A percentile compares a stretch with the other conserved stretches of the same genome.
Evolutionary conservation across 2,888 invertebrate species (phyloP).

Genomic region (Catocala nupta): DNA sequence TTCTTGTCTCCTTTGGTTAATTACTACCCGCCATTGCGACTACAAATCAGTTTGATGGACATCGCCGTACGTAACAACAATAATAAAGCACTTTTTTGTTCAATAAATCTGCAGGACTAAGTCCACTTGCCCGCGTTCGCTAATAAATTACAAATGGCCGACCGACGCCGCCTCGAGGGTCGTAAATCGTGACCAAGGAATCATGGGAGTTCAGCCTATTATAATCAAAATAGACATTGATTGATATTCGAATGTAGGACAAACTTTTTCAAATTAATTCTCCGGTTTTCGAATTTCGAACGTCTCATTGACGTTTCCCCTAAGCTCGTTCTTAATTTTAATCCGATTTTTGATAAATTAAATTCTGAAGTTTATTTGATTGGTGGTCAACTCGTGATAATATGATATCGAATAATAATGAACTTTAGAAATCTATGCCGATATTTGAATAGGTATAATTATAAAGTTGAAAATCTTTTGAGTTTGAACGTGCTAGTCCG

Average conservation of each 20-base stretch:
- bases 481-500: too few species aligned
- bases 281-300: neutral
- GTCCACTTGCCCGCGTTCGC: constrained; percentile 38
- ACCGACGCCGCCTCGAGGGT: constrained; percentile 24
- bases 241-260: constrained; percentile 10
- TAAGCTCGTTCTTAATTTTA: neutral
- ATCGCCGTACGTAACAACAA: constrained; percentile 14
- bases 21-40: neutral
- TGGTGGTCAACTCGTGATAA: too few species aligned
- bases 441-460: too few species aligned
- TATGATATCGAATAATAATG: too few species aligned
- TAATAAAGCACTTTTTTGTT: constrained; percentile 29
- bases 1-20: constrained; percentile 3
- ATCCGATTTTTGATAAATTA: too few species aligned
- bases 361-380: too few species aligned
- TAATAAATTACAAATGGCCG: constrained; percentile 55
- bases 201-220: constrained; percentile 38
- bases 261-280: constrained; percentile 4
- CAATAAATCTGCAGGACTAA: constrained; percentile 28
- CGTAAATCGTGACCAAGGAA: constrained; percentile 49
- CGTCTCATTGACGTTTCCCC: neutral
- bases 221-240: constrained; percentile 28
- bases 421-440: too few species aligned
- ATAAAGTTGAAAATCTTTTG: too few species aligned
- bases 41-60: constrained; percentile 10